A percentile compares a stretch with the other conserved stretches of the same genome.
Evolutionary conservation across 2,113 vertebrate species (phyloP).

Genomic region (Otolemur garnettii): DNA sequence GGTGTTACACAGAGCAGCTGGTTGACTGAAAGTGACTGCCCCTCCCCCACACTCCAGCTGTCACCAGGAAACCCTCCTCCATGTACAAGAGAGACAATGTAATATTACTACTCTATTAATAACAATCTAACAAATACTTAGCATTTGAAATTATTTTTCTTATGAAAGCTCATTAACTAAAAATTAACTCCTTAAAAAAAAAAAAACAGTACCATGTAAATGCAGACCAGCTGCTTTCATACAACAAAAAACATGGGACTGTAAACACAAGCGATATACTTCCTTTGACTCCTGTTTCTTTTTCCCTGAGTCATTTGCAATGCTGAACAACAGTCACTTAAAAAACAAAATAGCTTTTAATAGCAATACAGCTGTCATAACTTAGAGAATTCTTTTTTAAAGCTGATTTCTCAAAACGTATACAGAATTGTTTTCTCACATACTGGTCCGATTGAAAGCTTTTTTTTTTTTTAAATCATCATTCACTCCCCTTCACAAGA

Average conservation of each 20-base stretch:
- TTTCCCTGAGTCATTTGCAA: conserved; percentile 63
- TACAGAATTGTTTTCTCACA: not conserved
- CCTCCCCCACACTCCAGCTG: conserved; percentile 73
- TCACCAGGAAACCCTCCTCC: conserved; percentile 67
- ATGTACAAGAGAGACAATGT: conserved; percentile 40
- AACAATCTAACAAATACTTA: conserved; percentile 61
- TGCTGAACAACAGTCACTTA: conserved; percentile 24
- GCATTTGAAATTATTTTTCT: conserved; percentile 68
- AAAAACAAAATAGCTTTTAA: conserved; percentile 68
- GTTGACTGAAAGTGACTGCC: conserved; percentile 55
- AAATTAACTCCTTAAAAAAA: conserved; percentile 29
- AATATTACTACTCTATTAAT: conserved; percentile 51
- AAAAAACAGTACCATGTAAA: not conserved
- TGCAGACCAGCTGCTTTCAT: conserved; percentile 17
- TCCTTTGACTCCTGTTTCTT: not conserved
- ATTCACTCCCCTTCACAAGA: not conserved
- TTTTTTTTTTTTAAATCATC: not conserved
- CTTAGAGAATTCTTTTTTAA: not conserved
- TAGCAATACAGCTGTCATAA: conserved; percentile 64
- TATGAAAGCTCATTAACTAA: conserved; percentile 65
- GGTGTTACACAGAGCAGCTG: conserved; percentile 72
- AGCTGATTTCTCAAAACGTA: conserved; percentile 31
- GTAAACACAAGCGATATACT: not conserved
- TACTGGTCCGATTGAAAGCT: fast-evolving
- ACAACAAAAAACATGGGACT: not conserved